phyloP scores from a whole-genome alignment of 1,140 invertebrate species.

The Steinernema khuongi region DNA sequence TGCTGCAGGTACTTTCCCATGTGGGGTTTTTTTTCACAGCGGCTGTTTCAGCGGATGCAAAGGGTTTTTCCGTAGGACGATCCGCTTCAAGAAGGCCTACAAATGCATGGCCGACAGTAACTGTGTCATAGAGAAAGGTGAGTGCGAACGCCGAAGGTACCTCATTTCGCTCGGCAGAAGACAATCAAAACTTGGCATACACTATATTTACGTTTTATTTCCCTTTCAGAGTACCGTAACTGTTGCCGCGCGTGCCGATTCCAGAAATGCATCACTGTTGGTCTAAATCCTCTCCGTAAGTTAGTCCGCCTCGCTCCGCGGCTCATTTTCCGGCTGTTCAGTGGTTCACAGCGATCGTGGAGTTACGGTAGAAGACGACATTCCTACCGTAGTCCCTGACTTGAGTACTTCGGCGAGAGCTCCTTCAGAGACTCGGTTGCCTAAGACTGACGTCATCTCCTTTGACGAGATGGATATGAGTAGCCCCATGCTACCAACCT shows the following conservation, averaged over 20 bases:
- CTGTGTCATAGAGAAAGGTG: neutral
- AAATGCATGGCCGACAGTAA: neutral
- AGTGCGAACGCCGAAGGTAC: no score
- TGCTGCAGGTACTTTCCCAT: neutral
- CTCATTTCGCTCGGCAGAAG: no score
- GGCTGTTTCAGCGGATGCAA: neutral
- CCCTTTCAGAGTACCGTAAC: conserved; percentile 12
- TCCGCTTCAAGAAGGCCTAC: conserved; percentile 3
- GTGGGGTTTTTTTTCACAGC: neutral
- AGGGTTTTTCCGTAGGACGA: neutral
- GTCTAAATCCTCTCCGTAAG: conserved; percentile 10
- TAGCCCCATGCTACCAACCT: neutral
- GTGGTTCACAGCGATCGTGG: conserved; percentile 3
- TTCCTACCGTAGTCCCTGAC: neutral
- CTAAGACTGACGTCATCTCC: neutral
- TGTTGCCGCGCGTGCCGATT: neutral
- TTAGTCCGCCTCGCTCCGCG: neutral
- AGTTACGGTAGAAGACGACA: conserved; percentile 9
- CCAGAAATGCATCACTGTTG: conserved; percentile 1
- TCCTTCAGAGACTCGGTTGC: neutral
- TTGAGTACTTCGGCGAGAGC: neutral
- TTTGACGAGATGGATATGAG: neutral
- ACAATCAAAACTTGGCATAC: no score
- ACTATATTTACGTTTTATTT: no score
- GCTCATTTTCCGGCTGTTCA: neutral